Base-by-base conservation (phyloP, 2,797 vertebrate genomes). In the Megaceryle alcyon region DNA sequence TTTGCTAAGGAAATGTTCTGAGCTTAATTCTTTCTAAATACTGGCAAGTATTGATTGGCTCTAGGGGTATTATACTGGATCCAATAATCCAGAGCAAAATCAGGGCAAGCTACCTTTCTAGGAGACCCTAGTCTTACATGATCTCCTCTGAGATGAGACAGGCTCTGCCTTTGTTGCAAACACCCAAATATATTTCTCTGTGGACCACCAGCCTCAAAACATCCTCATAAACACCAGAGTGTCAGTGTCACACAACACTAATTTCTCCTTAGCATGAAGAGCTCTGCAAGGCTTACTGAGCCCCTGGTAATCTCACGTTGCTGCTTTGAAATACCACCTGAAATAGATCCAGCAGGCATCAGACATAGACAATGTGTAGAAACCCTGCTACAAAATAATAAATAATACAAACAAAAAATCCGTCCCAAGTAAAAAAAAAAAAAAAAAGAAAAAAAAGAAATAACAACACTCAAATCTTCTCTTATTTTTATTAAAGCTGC, bases 401-500 rank as follows among this genome's bases (percentile, higher is more conserved):
- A 70, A 22, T 7, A 73, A 85, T 5, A 31, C 9, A 61, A 83
- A 31, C 13, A 59, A 80, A 63, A 80, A 39, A 37, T 4, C 5
- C n/a, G 79, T 22, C 17, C 59, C 10, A 77, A 8, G 4, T 72
- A 21, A 41, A 49, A 85, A 33, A 31, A 22, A 21, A 54, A 17
- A 31, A n/a, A 14, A 33, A 33, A 14, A 39, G 48, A 69, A 90
- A 8, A 89, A 88, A 83, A 73, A 91, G 11, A 90, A 91, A 85
- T 7, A 68, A 60, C 37, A 87, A 53, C 57, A 69, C 73, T 97
- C 48, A 75, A 81, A 95, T 79, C n/a, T 91, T 92, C 73, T 64
- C 76, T 92, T 82, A 72, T 96, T 97, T 98, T 98, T 98, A 98
- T 98, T 98, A 98, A 97, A 97, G 97, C 94, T 92, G 94, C 95